Conservation (phyloP, 2,113 vertebrate genomes). For the Pelobates fuscus region DNA sequence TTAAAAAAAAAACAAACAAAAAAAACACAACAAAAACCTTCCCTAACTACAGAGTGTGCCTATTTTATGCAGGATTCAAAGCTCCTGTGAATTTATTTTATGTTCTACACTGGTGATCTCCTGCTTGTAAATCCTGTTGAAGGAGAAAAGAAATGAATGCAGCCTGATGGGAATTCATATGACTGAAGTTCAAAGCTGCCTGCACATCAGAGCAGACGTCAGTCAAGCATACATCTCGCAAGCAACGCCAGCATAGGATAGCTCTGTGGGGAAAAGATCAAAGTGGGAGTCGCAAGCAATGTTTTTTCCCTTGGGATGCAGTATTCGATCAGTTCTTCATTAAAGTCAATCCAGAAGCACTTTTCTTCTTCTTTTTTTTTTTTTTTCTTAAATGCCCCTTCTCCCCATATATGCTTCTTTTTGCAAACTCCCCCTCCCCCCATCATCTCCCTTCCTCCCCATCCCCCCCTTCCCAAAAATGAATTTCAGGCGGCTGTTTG, state of each 20-base stretch:
- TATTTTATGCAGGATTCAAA: constrained; percentile 91
- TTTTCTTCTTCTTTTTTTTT: constrained; percentile 26
- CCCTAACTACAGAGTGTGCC: constrained; percentile 69
- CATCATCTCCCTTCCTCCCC: constrained; percentile 34
- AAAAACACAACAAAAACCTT: too few species aligned
- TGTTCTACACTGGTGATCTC: constrained; percentile 80
- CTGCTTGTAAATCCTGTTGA: constrained; percentile 87
- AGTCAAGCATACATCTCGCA: constrained; percentile 78
- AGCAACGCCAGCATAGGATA: constrained; percentile 67
- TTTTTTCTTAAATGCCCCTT: constrained; percentile 1
- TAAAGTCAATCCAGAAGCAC: constrained; percentile 73
- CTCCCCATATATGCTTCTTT: background rate
- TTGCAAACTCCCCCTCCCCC: constrained; percentile 4
- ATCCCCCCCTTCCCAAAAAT: constrained; percentile 57
- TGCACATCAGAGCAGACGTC: constrained; percentile 89
- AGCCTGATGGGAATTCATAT: constrained; percentile 85
- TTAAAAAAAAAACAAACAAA: constrained; percentile 57
- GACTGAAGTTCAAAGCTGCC: constrained; percentile 91
- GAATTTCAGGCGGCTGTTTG: constrained; percentile 57
- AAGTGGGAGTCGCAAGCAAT: constrained; percentile 77
- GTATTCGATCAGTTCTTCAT: constrained; percentile 77
- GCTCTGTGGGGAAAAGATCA: constrained; percentile 77
- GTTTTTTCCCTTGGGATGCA: constrained; percentile 74
- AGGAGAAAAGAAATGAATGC: constrained; percentile 89
- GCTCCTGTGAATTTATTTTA: constrained; percentile 88